Conservation (phyloP, 2,888 invertebrate genomes). For the Agrilus mali region DNA sequence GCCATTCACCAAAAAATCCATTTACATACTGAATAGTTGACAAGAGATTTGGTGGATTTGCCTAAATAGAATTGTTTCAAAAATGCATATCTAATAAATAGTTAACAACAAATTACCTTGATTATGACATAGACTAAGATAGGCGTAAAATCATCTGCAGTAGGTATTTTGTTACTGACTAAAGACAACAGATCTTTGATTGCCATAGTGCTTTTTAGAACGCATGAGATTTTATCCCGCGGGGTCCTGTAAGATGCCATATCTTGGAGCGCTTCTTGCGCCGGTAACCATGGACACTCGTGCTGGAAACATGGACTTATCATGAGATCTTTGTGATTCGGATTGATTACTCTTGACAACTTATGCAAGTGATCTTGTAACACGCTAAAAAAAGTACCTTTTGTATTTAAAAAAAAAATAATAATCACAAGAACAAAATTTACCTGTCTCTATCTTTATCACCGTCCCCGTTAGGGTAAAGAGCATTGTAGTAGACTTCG, state of each 20-base stretch:
- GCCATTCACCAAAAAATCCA: conserved; percentile 73
- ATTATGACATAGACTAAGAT: conserved; percentile 93
- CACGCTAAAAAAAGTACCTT: conserved; percentile 43
- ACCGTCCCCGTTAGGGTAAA: conserved; percentile 95
- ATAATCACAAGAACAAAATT: conserved; percentile 26
- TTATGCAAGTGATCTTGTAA: conserved; percentile 81
- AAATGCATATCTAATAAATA: neutral
- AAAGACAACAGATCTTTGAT: conserved; percentile 89
- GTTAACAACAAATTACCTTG: conserved; percentile 45
- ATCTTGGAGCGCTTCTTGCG: conserved; percentile 77
- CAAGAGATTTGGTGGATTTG: conserved; percentile 85
- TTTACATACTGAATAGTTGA: conserved; percentile 94
- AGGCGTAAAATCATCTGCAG: conserved; percentile 92
- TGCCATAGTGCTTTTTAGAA: conserved; percentile 78
- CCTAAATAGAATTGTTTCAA: conserved; percentile 39
- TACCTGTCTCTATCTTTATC: conserved; percentile 85
- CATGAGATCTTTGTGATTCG: conserved; percentile 66
- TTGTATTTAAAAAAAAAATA: conserved; percentile 1
- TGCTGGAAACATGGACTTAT: conserved; percentile 74
- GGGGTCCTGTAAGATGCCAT: conserved; percentile 88
- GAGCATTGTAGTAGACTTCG: conserved; percentile 78
- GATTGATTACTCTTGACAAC: conserved; percentile 60
- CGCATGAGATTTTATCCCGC: conserved; percentile 66
- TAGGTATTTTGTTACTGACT: conserved; percentile 67
- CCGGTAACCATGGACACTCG: conserved; percentile 93